These are phyloP conservation scores for Corythornis leucogaster DNA, from an alignment of 2,797 vertebrate genomes.

Conservation along the genomic window DNA sequence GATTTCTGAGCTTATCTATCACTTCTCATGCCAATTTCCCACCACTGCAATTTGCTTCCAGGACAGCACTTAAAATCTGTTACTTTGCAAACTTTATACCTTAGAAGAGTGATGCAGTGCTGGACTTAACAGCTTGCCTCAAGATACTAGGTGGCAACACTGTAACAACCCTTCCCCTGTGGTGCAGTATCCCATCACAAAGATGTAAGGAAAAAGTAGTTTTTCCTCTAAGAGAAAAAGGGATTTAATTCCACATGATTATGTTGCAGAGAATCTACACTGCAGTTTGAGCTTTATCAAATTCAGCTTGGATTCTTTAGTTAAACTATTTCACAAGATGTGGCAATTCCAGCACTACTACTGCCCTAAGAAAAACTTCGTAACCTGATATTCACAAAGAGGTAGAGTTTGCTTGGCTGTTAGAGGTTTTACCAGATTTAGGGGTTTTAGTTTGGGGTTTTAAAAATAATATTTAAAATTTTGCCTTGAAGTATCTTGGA, in stretches of 20 bases:
- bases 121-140: background rate
- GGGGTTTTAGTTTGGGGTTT: background rate
- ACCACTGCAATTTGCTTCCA: background rate
- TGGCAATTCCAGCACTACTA: slow-evolving; percentile 39
- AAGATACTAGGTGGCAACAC: background rate
- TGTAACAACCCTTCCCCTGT: background rate
- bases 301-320: background rate
- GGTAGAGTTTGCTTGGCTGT: background rate
- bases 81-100: background rate
- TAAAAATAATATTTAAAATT: background rate
- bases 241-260: background rate
- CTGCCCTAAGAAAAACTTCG: background rate
- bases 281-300: background rate
- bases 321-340: background rate
- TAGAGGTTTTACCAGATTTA: background rate
- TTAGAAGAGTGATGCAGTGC: background rate
- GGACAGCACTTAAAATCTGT: background rate
- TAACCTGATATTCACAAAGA: slow-evolving; percentile 3
- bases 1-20: slow-evolving; percentile 29
- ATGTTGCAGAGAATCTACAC: background rate
- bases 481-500: background rate
- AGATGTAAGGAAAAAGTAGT: background rate
- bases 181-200: background rate
- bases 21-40: background rate
- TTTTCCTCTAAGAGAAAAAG: background rate